Conservation (phyloP, 2,113 vertebrate species). For the Pycnonotus jocosus region DNA sequence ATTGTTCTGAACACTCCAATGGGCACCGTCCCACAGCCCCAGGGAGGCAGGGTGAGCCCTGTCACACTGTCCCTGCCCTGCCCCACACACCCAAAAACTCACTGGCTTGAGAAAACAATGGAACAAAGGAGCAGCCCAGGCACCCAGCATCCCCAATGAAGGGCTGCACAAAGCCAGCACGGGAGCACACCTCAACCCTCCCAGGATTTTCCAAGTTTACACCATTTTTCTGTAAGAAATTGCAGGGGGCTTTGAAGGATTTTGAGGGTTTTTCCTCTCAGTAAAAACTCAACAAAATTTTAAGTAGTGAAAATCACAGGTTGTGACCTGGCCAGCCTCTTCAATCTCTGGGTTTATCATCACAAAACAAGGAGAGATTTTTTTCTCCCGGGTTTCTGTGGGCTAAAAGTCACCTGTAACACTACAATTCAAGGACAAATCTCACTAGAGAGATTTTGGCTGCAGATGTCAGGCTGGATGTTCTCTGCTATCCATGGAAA, state of each 20-base stretch:
- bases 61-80: neutral
- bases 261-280: neutral
- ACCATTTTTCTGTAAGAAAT: neutral
- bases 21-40: neutral
- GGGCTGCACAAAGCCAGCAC: neutral
- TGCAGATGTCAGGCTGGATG: neutral
- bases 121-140: constrained; percentile 34
- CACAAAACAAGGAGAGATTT: neutral
- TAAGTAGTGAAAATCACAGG: neutral
- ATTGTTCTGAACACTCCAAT: neutral
- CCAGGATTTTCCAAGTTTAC: neutral
- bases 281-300: neutral
- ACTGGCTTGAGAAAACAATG: constrained; percentile 51
- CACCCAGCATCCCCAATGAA: neutral
- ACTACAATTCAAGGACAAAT: neutral
- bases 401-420: neutral
- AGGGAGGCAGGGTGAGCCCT: neutral
- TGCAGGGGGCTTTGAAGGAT: fast-evolving
- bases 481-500: neutral
- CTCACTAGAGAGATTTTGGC: neutral
- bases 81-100: neutral
- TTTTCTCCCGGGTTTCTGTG: neutral
- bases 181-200: neutral
- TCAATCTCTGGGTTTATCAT: neutral
- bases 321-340: neutral